phyloP scores from a whole-genome alignment of 2,797 vertebrate species.

The Thripadectes ignobilis region DNA sequence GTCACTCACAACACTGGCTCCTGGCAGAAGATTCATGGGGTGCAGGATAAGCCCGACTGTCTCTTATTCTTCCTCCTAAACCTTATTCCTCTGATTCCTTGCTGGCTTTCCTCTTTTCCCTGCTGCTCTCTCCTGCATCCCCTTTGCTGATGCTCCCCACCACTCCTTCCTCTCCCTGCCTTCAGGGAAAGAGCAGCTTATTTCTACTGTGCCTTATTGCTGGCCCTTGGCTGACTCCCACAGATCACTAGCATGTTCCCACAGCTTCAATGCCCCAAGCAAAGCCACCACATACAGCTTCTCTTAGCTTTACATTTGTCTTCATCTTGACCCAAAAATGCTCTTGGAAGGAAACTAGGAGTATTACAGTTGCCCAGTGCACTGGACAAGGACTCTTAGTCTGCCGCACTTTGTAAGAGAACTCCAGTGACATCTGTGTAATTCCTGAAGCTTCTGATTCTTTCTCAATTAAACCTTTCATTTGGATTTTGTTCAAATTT shows the following conservation, averaged over 20 bases:
- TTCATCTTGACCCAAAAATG: background rate
- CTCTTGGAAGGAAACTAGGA: background rate
- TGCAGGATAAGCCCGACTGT: background rate
- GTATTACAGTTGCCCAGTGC: background rate
- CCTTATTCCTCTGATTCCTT: background rate
- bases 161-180: background rate
- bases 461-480: background rate
- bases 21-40: background rate
- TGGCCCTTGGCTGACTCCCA: background rate
- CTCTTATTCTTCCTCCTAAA: background rate
- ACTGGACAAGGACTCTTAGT: background rate
- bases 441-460: background rate
- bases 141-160: background rate
- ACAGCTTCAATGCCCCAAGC: background rate
- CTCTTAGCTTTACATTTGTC: background rate
- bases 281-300: accelerated
- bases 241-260: accelerated
- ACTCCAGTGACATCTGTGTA: background rate
- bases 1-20: background rate
- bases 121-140: background rate
- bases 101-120: background rate
- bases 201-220: background rate
- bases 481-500: background rate
- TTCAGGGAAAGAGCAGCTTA: background rate
- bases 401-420: background rate